phyloP scores from a whole-genome alignment of 2,113 vertebrate genomes.

The Tapirus terrestris region DNA sequence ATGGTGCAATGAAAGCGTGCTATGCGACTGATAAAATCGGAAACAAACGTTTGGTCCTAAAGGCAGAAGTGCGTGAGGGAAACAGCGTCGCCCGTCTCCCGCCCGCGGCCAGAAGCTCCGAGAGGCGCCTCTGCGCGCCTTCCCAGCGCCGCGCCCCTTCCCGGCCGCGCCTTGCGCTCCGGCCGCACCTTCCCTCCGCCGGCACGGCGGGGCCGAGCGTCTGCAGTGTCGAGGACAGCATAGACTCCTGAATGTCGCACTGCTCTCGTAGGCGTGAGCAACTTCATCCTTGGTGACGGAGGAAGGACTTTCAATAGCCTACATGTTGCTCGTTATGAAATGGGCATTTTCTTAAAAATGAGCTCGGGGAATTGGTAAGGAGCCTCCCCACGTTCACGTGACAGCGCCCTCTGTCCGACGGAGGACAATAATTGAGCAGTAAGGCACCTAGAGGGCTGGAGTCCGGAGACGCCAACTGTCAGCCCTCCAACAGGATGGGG shows the following conservation, averaged over 20 bases:
- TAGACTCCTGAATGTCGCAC: not conserved
- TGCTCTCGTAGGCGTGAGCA: not conserved
- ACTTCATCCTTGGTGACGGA: not conserved
- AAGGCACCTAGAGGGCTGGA: not conserved
- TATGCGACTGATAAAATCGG: conserved; percentile 86
- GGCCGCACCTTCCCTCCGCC: no score
- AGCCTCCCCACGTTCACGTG: not conserved
- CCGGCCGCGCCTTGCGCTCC: no score
- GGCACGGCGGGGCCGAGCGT: no score
- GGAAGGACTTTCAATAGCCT: not conserved
- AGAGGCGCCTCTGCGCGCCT: conserved; percentile 68
- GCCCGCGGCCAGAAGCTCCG: conserved; percentile 83
- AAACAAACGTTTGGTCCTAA: conserved; percentile 85
- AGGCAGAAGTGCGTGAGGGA: conserved; percentile 65
- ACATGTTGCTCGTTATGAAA: not conserved
- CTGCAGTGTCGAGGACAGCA: not conserved
- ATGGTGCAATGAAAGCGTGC: conserved; percentile 83
- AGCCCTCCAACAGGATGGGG: not conserved
- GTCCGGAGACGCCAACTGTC: not conserved
- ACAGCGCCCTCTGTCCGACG: not conserved
- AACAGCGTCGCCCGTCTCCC: conserved; percentile 70
- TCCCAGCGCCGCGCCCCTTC: not conserved
- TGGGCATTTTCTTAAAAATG: not conserved
- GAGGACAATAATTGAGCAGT: not conserved
- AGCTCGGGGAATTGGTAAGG: not conserved